Evolutionary conservation across 1,140 invertebrate genomes (phyloP), one percentile per base, ranked within the genome.

Genomic region (Bombus consobrinus): DNA sequence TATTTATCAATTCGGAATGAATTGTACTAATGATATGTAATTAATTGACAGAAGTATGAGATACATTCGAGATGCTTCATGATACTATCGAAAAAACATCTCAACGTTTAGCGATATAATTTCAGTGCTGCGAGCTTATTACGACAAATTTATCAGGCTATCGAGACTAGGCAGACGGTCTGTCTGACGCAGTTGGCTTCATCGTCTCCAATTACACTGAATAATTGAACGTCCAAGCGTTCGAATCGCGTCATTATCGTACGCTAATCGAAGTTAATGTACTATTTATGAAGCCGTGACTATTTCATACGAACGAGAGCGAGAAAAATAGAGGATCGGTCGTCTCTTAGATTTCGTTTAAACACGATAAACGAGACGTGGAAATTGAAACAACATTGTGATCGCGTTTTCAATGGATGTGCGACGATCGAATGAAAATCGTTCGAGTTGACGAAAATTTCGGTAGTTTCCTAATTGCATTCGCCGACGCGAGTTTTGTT

Each of bases 391-490:
- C 28, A 47, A 69, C 53, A 6, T 34, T 41, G 64, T 10, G 34
- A 47, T 15, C 18, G 12, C 34, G 41, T 32, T 69, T 69, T 71
- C 34, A 6, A 22, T 53, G 47, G 18, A 22, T 22, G 18, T 6
- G 47, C 15, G 2, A 47, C 34, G 37, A 34, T 22, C 25, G 22
- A 59, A 81, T 64, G 81, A 83, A 83, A 83, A 75, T 83, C 53
- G 41, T 43, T 75, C 71, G 32, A 43, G 32, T 53, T 66, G 41
- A 76, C 25, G 25, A 76, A 47, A 76, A 83, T 66, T 83, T 81
- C 2, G 39, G 9, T 66, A 74, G 72, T 83, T 47, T 74, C 37
- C 57, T 73, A 59, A 81, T 39, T 66, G 43, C 28, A 39, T 57
- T 66, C 81, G 12, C 9, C 59, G n/a, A 28, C 28, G 2, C 39